Evolutionary conservation across 2,888 invertebrate genomes (phyloP).

Genomic region (Thereva unica): DNA sequence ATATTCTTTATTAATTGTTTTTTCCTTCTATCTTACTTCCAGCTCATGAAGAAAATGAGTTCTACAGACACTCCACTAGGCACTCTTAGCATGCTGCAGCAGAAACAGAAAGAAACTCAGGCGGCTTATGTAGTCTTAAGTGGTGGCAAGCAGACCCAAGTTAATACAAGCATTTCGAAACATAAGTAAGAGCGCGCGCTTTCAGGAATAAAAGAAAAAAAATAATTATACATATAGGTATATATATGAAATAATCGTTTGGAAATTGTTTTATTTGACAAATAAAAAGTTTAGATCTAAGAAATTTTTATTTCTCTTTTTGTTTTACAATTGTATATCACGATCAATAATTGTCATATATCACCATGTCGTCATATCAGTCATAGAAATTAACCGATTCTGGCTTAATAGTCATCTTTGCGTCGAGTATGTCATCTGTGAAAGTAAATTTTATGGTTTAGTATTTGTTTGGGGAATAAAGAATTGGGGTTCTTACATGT

Average conservation of each 20-base stretch:
- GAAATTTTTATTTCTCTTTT: too few relatives aligned
- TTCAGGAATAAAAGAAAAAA: not conserved
- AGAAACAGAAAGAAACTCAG: conserved; percentile 93
- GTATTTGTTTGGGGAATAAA: not conserved
- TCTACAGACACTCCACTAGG: conserved; percentile 96
- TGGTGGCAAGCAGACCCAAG: conserved; percentile 75
- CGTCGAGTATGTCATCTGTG: conserved; percentile 30
- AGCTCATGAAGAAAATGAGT: conserved; percentile 96
- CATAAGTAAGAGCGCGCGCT: conserved; percentile 49
- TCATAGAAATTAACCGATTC: not conserved
- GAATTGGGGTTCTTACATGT: conserved; percentile 33
- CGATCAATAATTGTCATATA: too few relatives aligned
- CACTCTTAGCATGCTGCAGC: conserved; percentile 90
- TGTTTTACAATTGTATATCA: too few relatives aligned
- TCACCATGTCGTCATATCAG: too few relatives aligned
- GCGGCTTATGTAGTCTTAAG: conserved; percentile 91
- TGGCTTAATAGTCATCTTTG: conserved; percentile 33
- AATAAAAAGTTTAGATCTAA: too few relatives aligned
- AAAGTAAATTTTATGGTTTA: conserved; percentile 2
- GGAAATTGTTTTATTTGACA: too few relatives aligned
- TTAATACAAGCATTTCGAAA: conserved; percentile 53
- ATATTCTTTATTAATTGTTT: not conserved
- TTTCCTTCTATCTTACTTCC: conserved; percentile 42
- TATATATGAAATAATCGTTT: too few relatives aligned
- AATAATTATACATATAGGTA: too few relatives aligned